phyloP scores from a whole-genome alignment of 35 echinoderm and acorn worm genomes.

The Anneissia japonica region DNA sequence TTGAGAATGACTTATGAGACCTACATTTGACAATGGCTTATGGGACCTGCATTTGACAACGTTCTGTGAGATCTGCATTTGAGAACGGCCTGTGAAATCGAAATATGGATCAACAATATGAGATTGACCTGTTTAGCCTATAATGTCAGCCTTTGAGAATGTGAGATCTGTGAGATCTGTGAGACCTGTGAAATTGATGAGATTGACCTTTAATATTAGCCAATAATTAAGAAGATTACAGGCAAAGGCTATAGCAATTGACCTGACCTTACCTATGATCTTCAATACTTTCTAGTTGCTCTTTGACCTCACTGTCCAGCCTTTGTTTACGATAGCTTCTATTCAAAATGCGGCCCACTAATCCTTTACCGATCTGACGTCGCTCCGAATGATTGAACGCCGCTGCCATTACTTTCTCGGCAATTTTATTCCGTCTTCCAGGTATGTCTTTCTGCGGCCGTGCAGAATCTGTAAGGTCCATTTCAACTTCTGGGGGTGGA shows the following conservation, averaged over 20 bases:
- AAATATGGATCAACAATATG: too few relatives aligned
- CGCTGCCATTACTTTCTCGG: constrained; percentile 68
- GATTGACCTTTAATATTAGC: too few relatives aligned
- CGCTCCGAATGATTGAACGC: constrained; percentile 78
- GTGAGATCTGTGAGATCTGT: too few relatives aligned
- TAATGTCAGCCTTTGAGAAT: too few relatives aligned
- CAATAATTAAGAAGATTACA: background rate
- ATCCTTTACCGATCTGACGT: constrained; percentile 80
- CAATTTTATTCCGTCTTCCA: constrained; percentile 64
- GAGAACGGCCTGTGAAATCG: too few relatives aligned
- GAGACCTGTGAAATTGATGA: too few relatives aligned
- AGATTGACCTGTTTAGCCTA: too few relatives aligned
- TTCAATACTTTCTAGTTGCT: constrained; percentile 91
- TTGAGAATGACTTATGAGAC: too few relatives aligned
- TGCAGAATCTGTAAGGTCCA: constrained; percentile 51
- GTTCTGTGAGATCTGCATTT: too few relatives aligned
- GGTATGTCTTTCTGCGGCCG: background rate
- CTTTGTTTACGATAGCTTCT: constrained; percentile 61
- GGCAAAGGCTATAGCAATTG: background rate
- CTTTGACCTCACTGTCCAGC: constrained; percentile 90
- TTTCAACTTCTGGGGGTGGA: background rate
- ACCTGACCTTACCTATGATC: constrained; percentile 69
- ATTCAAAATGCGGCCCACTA: constrained; percentile 86
- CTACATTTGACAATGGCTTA: too few relatives aligned
- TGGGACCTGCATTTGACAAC: too few relatives aligned